Conservation (phyloP, 2,888 invertebrate genomes). For the Invenusta paracnida region DNA sequence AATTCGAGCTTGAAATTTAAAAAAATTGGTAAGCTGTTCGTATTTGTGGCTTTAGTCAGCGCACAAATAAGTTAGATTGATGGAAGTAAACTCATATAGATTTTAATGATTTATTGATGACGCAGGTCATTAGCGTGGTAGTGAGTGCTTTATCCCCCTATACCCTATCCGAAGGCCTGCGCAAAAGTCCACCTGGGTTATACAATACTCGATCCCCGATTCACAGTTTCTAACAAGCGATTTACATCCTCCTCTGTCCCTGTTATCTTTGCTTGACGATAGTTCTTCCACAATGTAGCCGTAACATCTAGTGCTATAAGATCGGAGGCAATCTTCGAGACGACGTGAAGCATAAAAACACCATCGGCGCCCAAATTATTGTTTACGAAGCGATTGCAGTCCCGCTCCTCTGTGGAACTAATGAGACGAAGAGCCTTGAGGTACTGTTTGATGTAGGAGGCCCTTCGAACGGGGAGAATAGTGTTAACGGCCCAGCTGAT, state of each 20-base stretch:
- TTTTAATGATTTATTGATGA: too few species aligned
- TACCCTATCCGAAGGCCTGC: not conserved
- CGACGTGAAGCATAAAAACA: slow-evolving; percentile 55
- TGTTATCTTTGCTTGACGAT: slow-evolving; percentile 48
- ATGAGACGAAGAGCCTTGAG: slow-evolving; percentile 61
- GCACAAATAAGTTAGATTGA: too few species aligned
- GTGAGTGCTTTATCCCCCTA: too few species aligned
- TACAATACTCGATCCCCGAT: not conserved
- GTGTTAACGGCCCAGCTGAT: slow-evolving; percentile 52
- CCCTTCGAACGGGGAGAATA: slow-evolving; percentile 49
- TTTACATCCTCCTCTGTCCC: slow-evolving; percentile 42
- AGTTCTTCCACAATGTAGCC: slow-evolving; percentile 50
- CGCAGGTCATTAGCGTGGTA: too few species aligned
- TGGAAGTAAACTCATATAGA: too few species aligned
- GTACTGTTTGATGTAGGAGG: slow-evolving; percentile 60
- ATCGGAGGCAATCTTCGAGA: slow-evolving; percentile 50
- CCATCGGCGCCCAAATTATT: slow-evolving; percentile 58
- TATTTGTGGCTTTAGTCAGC: too few species aligned
- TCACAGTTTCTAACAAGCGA: slow-evolving; percentile 30
- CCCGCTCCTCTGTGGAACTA: slow-evolving; percentile 54
- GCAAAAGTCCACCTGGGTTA: not conserved
- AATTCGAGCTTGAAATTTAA: too few species aligned
- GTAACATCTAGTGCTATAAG: slow-evolving; percentile 50
- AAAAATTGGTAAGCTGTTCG: too few species aligned
- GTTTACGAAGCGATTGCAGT: slow-evolving; percentile 56